These are phyloP conservation scores for Drosophila ogumai DNA, from an alignment of 1,140 invertebrate genomes.

Conservation along the genomic window DNA sequence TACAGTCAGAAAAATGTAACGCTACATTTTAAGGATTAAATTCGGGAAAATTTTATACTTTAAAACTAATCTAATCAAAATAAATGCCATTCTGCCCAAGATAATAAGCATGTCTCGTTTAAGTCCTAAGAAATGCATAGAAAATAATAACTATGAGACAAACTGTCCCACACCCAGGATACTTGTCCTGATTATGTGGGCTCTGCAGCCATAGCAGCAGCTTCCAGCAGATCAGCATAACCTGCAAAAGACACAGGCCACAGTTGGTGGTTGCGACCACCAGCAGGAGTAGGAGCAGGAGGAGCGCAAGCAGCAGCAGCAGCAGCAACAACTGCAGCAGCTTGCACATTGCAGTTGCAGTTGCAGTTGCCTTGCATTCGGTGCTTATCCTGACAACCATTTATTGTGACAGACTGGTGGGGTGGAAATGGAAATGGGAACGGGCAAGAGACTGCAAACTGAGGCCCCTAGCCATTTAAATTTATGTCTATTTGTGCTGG, in stretches of 20 bases:
- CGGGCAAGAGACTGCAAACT: conserved; percentile 2
- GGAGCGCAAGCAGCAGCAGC: conserved; percentile 16
- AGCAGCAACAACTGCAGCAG: conserved; percentile 37
- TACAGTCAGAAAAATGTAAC: conserved; percentile 26
- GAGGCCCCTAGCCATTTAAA: conserved; percentile 59
- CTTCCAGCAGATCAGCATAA: conserved; percentile 41
- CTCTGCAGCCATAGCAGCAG: conserved; percentile 35
- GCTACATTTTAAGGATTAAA: no score
- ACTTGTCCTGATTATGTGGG: conserved; percentile 78
- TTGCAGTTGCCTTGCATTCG: conserved; percentile 58
- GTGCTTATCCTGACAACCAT: conserved; percentile 57
- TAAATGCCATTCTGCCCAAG: not conserved
- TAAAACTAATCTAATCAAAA: not conserved
- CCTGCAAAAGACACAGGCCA: conserved; percentile 48
- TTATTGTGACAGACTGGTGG: conserved; percentile 67
- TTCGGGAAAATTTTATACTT: not conserved
- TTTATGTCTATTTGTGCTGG: conserved; percentile 62
- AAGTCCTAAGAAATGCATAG: conserved; percentile 51
- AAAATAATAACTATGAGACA: conserved; percentile 69
- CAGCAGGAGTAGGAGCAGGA: conserved; percentile 46
- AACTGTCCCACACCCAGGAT: conserved; percentile 61
- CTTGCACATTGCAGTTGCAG: conserved; percentile 35
- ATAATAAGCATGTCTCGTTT: not conserved
- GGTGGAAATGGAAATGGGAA: conserved; percentile 17
- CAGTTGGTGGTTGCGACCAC: conserved; percentile 51